phyloP scores from a whole-genome alignment of 2,797 vertebrate species.

The Acestrorhynchus altus region DNA sequence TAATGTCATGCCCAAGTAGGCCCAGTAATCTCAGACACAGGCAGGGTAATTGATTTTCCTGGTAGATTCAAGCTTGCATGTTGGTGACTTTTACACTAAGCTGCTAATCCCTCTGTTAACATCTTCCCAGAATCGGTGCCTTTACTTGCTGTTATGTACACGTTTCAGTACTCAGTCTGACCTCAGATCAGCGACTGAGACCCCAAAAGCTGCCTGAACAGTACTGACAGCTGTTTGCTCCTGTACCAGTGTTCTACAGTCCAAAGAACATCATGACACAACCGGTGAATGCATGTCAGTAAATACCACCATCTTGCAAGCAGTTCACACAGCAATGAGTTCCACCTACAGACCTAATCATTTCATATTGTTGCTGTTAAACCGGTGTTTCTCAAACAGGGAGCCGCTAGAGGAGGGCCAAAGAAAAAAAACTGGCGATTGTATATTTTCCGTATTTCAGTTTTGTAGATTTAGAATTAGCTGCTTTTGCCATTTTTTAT shows the following conservation, averaged over 20 bases:
- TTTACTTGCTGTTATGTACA: not conserved
- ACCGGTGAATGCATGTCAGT: not conserved
- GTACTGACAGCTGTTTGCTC: constrained; percentile 5
- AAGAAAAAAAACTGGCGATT: too few relatives aligned
- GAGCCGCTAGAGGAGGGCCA: too few relatives aligned
- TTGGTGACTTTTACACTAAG: not conserved
- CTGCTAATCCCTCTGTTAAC: constrained; percentile 27
- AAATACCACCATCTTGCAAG: not conserved
- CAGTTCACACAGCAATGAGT: too few relatives aligned
- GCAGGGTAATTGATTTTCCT: not conserved
- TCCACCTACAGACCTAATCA: too few relatives aligned
- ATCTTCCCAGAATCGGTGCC: not conserved
- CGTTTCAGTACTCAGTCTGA: not conserved
- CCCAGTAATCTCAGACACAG: not conserved
- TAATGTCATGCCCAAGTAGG: not conserved
- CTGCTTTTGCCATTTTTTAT: too few relatives aligned
- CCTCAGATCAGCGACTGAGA: not conserved
- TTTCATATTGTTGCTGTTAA: too few relatives aligned
- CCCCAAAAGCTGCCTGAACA: not conserved
- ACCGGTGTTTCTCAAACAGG: too few relatives aligned
- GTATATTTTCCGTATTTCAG: too few relatives aligned
- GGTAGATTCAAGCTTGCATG: constrained; percentile 1
- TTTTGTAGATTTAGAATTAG: too few relatives aligned
- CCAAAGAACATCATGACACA: not conserved
- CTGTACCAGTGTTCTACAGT: not conserved